A percentile compares a stretch with the other conserved stretches of the same genome.
These are phyloP conservation scores for Propsilocerus akamusi DNA, from an alignment of 1,140 invertebrate species.

Conservation along the genomic window DNA sequence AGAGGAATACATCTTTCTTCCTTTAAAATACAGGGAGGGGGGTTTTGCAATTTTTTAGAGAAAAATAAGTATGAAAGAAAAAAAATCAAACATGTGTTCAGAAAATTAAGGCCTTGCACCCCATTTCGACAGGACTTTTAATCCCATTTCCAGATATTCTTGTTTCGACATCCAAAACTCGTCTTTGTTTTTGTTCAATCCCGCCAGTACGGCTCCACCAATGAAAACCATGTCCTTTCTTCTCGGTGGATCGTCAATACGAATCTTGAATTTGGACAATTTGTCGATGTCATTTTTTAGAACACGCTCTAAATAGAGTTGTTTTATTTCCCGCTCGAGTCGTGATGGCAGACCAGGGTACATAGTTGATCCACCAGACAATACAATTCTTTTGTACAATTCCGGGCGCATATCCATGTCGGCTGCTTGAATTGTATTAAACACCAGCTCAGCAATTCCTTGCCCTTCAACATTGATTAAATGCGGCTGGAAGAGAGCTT, in stretches of 20 bases:
- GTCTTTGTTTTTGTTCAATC: slow-evolving; percentile 95
- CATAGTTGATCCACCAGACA: slow-evolving; percentile 98
- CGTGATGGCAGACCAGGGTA: slow-evolving; percentile 96
- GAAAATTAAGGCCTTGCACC: slow-evolving; percentile 6
- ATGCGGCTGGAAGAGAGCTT: slow-evolving; percentile 97
- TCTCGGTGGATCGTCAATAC: slow-evolving; percentile 94
- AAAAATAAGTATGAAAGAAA: too few species aligned
- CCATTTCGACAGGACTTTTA: slow-evolving; percentile 23
- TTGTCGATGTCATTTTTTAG: slow-evolving; percentile 88
- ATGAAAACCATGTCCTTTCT: slow-evolving; percentile 99
- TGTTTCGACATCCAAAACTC: slow-evolving; percentile 88
- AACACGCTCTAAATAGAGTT: slow-evolving; percentile 90
- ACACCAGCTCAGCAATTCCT: slow-evolving; percentile 96
- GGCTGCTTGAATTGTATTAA: slow-evolving; percentile 87
- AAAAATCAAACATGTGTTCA: too few species aligned
- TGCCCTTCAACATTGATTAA: slow-evolving; percentile 90
- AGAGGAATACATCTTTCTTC: too few species aligned
- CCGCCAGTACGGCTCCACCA: slow-evolving; percentile 92
- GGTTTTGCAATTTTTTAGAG: too few species aligned
- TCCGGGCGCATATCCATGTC: slow-evolving; percentile 94
- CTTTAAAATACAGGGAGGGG: too few species aligned
- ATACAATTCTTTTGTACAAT: slow-evolving; percentile 96
- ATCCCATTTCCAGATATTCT: slow-evolving; percentile 85
- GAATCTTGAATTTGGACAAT: slow-evolving; percentile 95
- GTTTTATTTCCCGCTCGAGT: slow-evolving; percentile 94